Conservation (phyloP, 35 echinoderm and acorn worm species). For the Holothuria glaberrima region DNA sequence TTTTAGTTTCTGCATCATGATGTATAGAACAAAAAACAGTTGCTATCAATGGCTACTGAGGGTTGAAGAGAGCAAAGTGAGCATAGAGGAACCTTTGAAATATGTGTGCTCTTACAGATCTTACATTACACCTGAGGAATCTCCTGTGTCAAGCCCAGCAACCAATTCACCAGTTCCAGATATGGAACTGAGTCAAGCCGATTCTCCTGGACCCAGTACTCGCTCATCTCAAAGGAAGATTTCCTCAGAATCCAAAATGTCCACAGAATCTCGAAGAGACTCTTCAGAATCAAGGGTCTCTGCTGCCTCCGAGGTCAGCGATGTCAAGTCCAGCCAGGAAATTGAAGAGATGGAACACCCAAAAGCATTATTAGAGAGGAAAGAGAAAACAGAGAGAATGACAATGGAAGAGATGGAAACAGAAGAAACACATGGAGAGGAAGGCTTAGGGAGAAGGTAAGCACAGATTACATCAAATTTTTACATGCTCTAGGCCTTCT, state of each 20-base stretch:
- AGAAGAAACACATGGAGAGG: neutral
- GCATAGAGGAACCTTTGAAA: neutral
- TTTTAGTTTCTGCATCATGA: too few species aligned
- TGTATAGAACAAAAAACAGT: too few species aligned
- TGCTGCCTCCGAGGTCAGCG: neutral
- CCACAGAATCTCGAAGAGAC: too few species aligned
- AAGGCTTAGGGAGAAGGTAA: neutral
- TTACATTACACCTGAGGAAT: constrained; percentile 38
- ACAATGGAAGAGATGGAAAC: neutral
- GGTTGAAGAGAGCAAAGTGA: too few species aligned
- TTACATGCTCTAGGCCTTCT: too few species aligned
- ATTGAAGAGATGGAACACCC: neutral
- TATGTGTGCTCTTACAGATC: neutral
- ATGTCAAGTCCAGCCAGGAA: neutral
- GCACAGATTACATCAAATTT: neutral
- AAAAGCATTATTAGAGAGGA: neutral
- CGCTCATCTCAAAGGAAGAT: too few species aligned
- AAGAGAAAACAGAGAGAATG: neutral
- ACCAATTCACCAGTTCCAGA: constrained; percentile 43
- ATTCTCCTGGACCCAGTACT: too few species aligned
- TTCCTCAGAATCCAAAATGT: too few species aligned
- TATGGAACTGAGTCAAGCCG: neutral
- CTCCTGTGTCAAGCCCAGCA: constrained; percentile 47
- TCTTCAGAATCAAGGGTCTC: neutral
- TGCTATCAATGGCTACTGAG: too few species aligned